These are phyloP conservation scores for Aegithalos caudatus DNA, from an alignment of 2,113 vertebrate species.

Conservation along the genomic window DNA sequence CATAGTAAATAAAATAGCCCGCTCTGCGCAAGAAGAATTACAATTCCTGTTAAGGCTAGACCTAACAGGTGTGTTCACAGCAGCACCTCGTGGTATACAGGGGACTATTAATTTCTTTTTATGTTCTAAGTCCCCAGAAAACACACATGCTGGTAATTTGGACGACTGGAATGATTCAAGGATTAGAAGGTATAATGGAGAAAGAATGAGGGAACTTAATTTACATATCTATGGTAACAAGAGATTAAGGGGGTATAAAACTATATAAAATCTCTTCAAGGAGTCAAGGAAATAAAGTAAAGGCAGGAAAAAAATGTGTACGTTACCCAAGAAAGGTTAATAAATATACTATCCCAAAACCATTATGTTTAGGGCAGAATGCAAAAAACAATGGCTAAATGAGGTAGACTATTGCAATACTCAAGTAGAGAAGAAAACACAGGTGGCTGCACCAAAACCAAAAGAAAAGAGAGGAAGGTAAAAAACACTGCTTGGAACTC, in stretches of 20 bases:
- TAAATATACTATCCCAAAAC: neutral
- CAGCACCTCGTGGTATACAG: neutral
- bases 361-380: neutral
- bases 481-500: neutral
- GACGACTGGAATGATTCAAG: neutral
- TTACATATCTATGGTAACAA: conserved; percentile 13
- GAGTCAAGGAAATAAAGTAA: neutral
- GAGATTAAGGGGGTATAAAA: conserved; percentile 40
- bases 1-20: neutral
- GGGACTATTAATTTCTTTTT: neutral
- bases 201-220: conserved; percentile 16
- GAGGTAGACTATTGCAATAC: neutral
- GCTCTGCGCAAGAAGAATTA: neutral
- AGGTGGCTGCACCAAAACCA: neutral
- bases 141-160: neutral
- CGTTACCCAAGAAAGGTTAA: neutral
- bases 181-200: neutral
- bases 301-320: neutral
- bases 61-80: neutral
- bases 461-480: neutral
- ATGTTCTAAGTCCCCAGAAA: neutral
- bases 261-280: neutral
- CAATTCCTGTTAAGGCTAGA: neutral
- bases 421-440: neutral
- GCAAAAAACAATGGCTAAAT: neutral